Percentiles rank a stretch among this genome's conserved stretches.
These are phyloP conservation scores for Calameuta pallipes DNA, from an alignment of 2,888 invertebrate species.

Conservation along the genomic window DNA sequence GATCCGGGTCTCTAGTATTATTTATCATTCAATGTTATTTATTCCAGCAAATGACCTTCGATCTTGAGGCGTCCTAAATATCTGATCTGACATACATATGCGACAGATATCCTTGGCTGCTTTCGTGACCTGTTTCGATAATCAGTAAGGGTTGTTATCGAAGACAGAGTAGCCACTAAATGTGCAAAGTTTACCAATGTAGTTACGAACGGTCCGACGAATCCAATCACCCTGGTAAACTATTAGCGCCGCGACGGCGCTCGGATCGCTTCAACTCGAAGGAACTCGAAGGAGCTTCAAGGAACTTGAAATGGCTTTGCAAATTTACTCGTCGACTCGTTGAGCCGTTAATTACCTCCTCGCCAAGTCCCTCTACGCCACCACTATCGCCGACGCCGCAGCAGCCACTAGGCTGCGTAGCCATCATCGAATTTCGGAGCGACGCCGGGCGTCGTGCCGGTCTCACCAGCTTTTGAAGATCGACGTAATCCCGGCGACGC, in stretches of 20 bases:
- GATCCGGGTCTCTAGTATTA: not conserved
- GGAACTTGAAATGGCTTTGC: slow-evolving; percentile 62
- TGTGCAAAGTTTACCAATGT: slow-evolving; percentile 61
- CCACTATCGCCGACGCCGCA: not conserved
- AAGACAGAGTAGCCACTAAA: slow-evolving; percentile 35
- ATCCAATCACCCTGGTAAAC: slow-evolving; percentile 56
- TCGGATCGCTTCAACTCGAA: slow-evolving; percentile 37
- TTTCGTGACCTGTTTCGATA: not conserved
- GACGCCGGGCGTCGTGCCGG: not conserved
- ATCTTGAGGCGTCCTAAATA: not conserved
- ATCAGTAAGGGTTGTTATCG: not conserved
- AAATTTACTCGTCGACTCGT: slow-evolving; percentile 59
- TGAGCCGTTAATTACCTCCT: slow-evolving; percentile 54
- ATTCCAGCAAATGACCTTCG: not conserved
- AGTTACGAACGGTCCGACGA: slow-evolving; percentile 55
- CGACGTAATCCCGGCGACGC: not conserved
- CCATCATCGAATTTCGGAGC: not conserved
- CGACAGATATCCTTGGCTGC: not conserved
- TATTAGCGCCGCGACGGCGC: slow-evolving; percentile 42
- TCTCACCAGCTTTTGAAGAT: not conserved
- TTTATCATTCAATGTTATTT: not conserved
- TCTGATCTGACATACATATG: not conserved
- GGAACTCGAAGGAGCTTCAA: slow-evolving; percentile 47
- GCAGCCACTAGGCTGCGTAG: not conserved
- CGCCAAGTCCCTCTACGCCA: slow-evolving; percentile 7